phyloP scores from a whole-genome alignment of 2,888 invertebrate genomes.

The Morpho achilles region DNA sequence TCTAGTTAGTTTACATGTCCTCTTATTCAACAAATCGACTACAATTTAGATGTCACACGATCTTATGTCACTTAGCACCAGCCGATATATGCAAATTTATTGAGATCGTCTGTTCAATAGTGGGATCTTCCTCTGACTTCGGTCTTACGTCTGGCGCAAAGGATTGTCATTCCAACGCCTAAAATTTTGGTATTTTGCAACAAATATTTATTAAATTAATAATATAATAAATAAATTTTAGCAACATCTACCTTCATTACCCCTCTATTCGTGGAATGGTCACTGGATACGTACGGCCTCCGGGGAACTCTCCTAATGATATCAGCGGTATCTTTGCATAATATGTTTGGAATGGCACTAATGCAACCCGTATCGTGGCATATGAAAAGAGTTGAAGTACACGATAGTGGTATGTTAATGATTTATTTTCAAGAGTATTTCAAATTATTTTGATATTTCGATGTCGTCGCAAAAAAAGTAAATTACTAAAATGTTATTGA shows the following conservation, averaged over 20 bases:
- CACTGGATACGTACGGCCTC: constrained; percentile 80
- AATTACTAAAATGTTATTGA: too few relatives aligned
- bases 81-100: too few relatives aligned
- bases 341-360: constrained; percentile 80
- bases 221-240: constrained; percentile 42
- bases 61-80: too few relatives aligned
- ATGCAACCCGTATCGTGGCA: constrained; percentile 86
- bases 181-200: too few relatives aligned
- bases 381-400: constrained; percentile 50
- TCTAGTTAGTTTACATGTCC: too few relatives aligned
- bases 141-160: too few relatives aligned
- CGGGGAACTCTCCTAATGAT: constrained; percentile 82
- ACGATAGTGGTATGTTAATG: constrained; percentile 32
- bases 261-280: constrained; percentile 79
- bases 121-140: too few relatives aligned
- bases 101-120: too few relatives aligned
- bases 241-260: constrained; percentile 79
- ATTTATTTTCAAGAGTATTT: constrained; percentile 7
- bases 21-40: too few relatives aligned
- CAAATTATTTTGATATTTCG: constrained; percentile 15
- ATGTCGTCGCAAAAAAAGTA: neutral
- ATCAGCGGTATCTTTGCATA: constrained; percentile 81
- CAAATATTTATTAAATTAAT: too few relatives aligned
- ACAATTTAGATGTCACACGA: too few relatives aligned
- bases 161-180: too few relatives aligned